Evolutionary conservation across 2,797 vertebrate species (phyloP).

Genomic region (Jordanella pulchra): DNA sequence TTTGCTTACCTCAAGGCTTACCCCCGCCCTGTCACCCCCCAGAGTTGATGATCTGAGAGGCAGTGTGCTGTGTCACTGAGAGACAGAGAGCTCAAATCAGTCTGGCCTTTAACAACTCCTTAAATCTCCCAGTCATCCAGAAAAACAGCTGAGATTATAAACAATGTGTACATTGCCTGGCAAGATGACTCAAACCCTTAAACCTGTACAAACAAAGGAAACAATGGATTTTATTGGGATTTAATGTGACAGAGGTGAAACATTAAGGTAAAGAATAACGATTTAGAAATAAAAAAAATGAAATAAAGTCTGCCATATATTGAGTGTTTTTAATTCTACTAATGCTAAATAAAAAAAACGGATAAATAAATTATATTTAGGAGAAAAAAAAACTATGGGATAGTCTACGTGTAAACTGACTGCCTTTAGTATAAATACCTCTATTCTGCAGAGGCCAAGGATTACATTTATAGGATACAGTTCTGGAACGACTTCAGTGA

Average conservation of each 20-base stretch:
- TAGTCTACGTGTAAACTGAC: too few relatives aligned
- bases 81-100: conserved; percentile 40
- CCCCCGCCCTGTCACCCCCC: conserved; percentile 38
- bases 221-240: neutral
- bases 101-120: conserved; percentile 30
- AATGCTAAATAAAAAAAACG: too few relatives aligned
- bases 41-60: conserved; percentile 38
- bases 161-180: conserved; percentile 5
- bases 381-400: too few relatives aligned
- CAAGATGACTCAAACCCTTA: neutral
- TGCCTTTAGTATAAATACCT: too few relatives aligned
- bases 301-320: too few relatives aligned
- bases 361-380: too few relatives aligned
- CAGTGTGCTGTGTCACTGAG: conserved; percentile 53
- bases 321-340: too few relatives aligned
- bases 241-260: neutral
- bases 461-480: too few relatives aligned
- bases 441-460: too few relatives aligned
- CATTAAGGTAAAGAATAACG: neutral
- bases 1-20: conserved; percentile 48
- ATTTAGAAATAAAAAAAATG: too few relatives aligned
- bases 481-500: too few relatives aligned
- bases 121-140: conserved; percentile 44
- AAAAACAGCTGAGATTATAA: conserved; percentile 38
- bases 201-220: neutral